These are phyloP conservation scores for Rhyacophila evoluta DNA, from an alignment of 2,888 invertebrate genomes.

Conservation along the genomic window DNA sequence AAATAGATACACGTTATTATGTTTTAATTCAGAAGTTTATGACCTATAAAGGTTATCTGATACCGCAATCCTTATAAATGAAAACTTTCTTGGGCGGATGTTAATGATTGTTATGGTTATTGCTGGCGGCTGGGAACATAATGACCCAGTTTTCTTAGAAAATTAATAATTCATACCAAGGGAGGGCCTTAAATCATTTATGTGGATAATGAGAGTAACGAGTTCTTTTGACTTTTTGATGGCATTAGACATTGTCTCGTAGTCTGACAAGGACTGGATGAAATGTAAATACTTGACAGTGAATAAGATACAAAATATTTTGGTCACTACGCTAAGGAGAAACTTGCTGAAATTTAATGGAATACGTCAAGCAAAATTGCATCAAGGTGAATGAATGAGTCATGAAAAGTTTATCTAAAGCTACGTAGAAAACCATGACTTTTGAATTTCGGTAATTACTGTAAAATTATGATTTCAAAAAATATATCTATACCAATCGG, in stretches of 20 bases:
- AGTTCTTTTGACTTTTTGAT: neutral
- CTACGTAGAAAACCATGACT: too few species aligned
- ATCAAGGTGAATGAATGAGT: too few species aligned
- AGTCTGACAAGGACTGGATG: too few species aligned
- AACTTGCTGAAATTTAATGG: neutral
- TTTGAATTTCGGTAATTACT: too few species aligned
- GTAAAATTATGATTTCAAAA: too few species aligned
- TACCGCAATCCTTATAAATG: neutral
- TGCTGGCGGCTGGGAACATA: neutral
- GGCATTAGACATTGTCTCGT: neutral
- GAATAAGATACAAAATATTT: neutral
- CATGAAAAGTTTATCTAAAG: too few species aligned
- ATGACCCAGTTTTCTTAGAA: neutral
- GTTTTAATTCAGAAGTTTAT: neutral
- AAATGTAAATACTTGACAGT: neutral
- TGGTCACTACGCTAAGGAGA: neutral
- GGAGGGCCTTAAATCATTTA: neutral
- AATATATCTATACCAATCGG: too few species aligned
- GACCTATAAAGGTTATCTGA: constrained; percentile 1
- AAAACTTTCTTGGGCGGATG: neutral
- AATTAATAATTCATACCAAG: neutral
- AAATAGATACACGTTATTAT: neutral
- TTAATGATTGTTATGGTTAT: neutral
- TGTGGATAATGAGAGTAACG: neutral
- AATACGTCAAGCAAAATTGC: too few species aligned